Evolutionary conservation across 2,113 vertebrate genomes (phyloP), one percentile per base, ranked within the genome.

Genomic region (Ammodytes dubius): DNA sequence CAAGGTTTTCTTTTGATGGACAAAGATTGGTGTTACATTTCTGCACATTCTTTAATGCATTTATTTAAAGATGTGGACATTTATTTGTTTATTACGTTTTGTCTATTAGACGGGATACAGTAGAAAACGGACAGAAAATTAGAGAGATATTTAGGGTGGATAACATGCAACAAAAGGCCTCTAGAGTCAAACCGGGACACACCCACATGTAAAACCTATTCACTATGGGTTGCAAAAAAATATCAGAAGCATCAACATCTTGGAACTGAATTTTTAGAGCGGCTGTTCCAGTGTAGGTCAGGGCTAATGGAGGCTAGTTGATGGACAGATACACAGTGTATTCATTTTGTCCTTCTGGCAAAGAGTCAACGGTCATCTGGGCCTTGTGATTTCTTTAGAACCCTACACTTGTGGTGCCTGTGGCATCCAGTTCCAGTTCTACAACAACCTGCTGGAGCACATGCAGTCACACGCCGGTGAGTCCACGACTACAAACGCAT

Each of bases 401-500:
- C 97, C 97, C 89, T 99, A 98, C 95, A 98, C 97, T 73, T 99
- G 98, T 74, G 98, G 98, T 88, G 97, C 98, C 94, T 99, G 98
- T 93, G 98, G 98, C 89, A 99, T 99, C 95, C 98, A 99, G 97
- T 99, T 99, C 96, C 97, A 99, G 95, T 99, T 99, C 97, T 99
- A 99, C 96, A 99, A 96, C 97, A 99, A 99, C 95, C 97, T 99
- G 87, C 95, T 99, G 96, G 98, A 99, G 94, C 98, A 99, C 95
- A 99, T 99, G 98, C 97, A 99, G 96, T 99, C 98, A 81, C 98
- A 99, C 0, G 97, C 98, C 89, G 97, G 98, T 99, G 95, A 98
- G 95, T 95, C 79, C 83, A 87, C 68, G 53, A 84, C 79, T 71
- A 88, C 88, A 76, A 83, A 86, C 87, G 80, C 90, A 89, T 88